Conservation (phyloP, 2,888 invertebrate species). For the Hylaea fasciaria region DNA sequence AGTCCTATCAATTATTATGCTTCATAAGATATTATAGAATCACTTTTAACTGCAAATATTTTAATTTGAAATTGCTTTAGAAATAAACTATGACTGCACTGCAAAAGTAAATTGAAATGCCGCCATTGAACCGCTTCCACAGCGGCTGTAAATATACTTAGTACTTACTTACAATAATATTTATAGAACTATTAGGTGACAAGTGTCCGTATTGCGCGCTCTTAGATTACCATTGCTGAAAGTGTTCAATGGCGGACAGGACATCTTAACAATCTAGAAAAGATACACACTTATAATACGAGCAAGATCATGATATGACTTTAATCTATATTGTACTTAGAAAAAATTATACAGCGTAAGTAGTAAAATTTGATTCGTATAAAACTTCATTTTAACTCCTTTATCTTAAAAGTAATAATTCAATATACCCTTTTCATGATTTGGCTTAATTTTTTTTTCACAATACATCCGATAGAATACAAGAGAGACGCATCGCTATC, state of each 20-base stretch:
- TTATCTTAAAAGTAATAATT: slow-evolving; percentile 80
- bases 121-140: slow-evolving; percentile 37
- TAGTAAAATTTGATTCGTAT: slow-evolving; percentile 79
- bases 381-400: slow-evolving; percentile 77
- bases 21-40: slow-evolving; percentile 44
- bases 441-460: slow-evolving; percentile 71
- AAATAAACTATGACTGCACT: slow-evolving; percentile 41
- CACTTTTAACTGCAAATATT: slow-evolving; percentile 60
- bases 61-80: slow-evolving; percentile 40
- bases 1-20: slow-evolving; percentile 57
- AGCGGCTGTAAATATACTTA: slow-evolving; percentile 34
- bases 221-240: not conserved
- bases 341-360: slow-evolving; percentile 74
- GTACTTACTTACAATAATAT: slow-evolving; percentile 35
- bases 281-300: slow-evolving; percentile 60
- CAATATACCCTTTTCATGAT: slow-evolving; percentile 82
- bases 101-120: slow-evolving; percentile 51
- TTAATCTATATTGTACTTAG: slow-evolving; percentile 78
- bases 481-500: slow-evolving; percentile 77
- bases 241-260: slow-evolving; percentile 43
- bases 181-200: slow-evolving; percentile 46
- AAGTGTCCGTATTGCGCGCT: slow-evolving; percentile 51
- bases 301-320: slow-evolving; percentile 76
- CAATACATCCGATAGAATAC: slow-evolving; percentile 72
- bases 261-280: slow-evolving; percentile 61